Conservation (phyloP, 2,113 vertebrate species). For the Numida meleagris region DNA sequence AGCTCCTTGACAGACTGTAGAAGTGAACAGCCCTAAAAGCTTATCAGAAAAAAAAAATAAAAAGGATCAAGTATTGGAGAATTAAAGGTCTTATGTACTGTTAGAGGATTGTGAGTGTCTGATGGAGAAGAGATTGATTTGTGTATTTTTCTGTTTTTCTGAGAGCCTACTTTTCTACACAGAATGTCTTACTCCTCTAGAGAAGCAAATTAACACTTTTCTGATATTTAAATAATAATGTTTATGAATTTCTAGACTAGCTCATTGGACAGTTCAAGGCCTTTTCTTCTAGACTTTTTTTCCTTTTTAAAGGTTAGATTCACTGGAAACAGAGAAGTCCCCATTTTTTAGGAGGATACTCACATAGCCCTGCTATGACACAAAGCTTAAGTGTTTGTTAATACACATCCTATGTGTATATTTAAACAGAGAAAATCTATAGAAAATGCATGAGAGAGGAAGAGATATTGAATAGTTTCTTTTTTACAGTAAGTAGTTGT, state of each 20-base stretch:
- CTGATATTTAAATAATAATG: not conserved
- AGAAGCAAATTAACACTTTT: not conserved
- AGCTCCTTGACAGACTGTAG: not conserved
- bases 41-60: not conserved
- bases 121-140: not conserved
- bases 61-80: not conserved
- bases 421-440: not conserved
- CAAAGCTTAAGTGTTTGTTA: not conserved
- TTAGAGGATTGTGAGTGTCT: not conserved
- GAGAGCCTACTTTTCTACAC: not conserved
- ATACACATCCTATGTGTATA: not conserved
- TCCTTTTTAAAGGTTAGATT: not conserved
- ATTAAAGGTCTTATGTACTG: not conserved
- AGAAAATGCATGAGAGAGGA: not conserved
- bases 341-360: not conserved
- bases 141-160: not conserved
- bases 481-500: not conserved
- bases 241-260: not conserved
- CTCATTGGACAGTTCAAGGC: not conserved
- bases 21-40: not conserved
- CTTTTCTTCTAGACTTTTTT: not conserved
- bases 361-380: not conserved
- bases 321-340: not conserved
- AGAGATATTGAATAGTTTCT: not conserved
- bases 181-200: not conserved